Base-by-base conservation (phyloP, 2,888 invertebrate species). In the Malacosoma neustria region DNA sequence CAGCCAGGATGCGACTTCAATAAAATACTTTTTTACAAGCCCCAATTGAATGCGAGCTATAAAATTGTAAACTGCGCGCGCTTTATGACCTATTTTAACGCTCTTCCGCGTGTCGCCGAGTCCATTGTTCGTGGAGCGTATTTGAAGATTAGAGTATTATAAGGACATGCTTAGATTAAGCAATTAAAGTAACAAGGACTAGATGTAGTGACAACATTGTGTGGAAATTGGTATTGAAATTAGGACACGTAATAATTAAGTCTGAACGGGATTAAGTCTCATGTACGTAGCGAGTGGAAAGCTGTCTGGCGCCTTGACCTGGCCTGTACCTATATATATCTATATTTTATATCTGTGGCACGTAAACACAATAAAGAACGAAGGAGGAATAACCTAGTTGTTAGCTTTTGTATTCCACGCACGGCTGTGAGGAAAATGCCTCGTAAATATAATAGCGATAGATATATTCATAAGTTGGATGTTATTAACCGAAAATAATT, bases 321-420 rank as follows among this genome's bases (percentile, higher is more conserved):
- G 71, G 45, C 60, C 48, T 55, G 55, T 59, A 52, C 67, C 48
- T 51, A 62, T 61, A 56, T 71, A 68, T 68, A 62, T 67, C 66
- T 72, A 65, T 77, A 76, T 79, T 79, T 77, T 72, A 76, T 79
- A 81, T 81, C 77, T 73, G 70, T 68, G 65, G 72, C 84, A 84
- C 84, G 84, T 82, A 81, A 74, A 79, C 60, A 81, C 74, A 84
- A 85, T 84, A 81, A 84, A 82, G 68, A 73, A 75, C 69, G 55
- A 64, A 70, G 65, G 56, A 74, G 54, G 61, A 62, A 63, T 81
- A 82, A 80, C 82, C 81, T 77, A 82, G 70, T 68, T 81, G 68
- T 60, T 59, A 43, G 50, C 55, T 61, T 72, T 77, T 77, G 66
- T 64, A 79, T 80, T 77, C 76, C 53, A 56, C 54, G 64, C 69